A percentile compares a stretch with the other conserved stretches of the same genome.
phyloP scores from a whole-genome alignment of 2,113 vertebrate species.

The Onychostruthus taczanowskii region DNA sequence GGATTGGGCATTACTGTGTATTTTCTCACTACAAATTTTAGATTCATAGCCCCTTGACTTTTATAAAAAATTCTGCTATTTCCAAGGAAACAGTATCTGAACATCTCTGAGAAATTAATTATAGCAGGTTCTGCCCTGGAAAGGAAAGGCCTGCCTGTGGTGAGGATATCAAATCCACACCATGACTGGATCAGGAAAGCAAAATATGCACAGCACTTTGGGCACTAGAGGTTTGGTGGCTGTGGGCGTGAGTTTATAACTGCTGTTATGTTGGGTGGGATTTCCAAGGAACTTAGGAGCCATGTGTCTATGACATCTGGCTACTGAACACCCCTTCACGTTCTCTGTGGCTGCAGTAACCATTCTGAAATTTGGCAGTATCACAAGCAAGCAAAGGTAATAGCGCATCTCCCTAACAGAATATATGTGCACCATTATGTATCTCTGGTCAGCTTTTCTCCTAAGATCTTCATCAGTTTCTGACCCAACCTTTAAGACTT shows the following conservation, averaged over 20 bases:
- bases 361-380: background rate
- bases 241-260: background rate
- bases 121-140: background rate
- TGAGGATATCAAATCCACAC: background rate
- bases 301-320: background rate
- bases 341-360: background rate
- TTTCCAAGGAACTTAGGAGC: background rate
- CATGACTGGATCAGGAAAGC: rapidly evolving
- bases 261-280: background rate
- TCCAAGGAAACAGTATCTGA: background rate
- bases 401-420: background rate
- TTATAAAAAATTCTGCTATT: background rate
- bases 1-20: background rate
- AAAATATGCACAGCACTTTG: background rate
- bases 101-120: background rate
- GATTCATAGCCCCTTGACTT: background rate
- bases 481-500: background rate
- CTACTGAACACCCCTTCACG: background rate
- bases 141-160: background rate
- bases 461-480: background rate
- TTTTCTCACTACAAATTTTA: conserved; percentile 22
- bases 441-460: background rate
- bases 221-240: background rate
- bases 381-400: background rate
- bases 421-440: rapidly evolving